Evolutionary conservation across 2,113 vertebrate genomes (phyloP).

Genomic region (Ophiodon elongatus): DNA sequence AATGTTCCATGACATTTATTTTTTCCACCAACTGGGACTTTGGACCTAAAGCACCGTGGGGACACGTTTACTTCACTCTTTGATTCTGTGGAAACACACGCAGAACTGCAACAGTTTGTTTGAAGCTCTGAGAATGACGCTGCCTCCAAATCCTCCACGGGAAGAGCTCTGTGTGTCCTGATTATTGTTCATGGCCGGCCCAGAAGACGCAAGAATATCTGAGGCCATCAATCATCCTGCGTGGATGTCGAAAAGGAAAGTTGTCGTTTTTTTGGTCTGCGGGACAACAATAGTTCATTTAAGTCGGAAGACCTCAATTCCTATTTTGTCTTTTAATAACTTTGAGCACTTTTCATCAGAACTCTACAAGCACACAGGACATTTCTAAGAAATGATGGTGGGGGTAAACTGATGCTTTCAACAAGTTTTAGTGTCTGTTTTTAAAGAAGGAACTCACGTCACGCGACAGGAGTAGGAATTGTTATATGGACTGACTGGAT

Average conservation of each 20-base stretch:
- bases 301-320: constrained; percentile 58
- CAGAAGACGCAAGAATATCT: constrained; percentile 19
- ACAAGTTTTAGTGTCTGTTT: constrained; percentile 70
- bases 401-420: constrained; percentile 63
- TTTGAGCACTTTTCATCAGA: constrained; percentile 59
- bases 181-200: constrained; percentile 27
- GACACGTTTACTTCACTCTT: constrained; percentile 32
- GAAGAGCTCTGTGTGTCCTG: constrained; percentile 28
- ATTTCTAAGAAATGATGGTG: constrained; percentile 61
- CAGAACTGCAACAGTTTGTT: constrained; percentile 31
- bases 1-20: constrained; percentile 22
- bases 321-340: constrained; percentile 78
- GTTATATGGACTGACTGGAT: constrained; percentile 52
- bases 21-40: constrained; percentile 22
- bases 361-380: constrained; percentile 54
- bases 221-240: constrained; percentile 23
- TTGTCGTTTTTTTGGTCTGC: constrained; percentile 29
- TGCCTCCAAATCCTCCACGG: constrained; percentile 22
- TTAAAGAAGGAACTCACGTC: constrained; percentile 71
- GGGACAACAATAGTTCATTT: constrained; percentile 46
- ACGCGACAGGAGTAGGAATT: constrained; percentile 73
- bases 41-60: constrained; percentile 30
- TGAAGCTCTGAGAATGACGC: constrained; percentile 42
- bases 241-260: constrained; percentile 15
- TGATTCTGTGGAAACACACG: constrained; percentile 35